Base-by-base conservation (phyloP, 2,888 invertebrate species). In the Ennomos erosarius region DNA sequence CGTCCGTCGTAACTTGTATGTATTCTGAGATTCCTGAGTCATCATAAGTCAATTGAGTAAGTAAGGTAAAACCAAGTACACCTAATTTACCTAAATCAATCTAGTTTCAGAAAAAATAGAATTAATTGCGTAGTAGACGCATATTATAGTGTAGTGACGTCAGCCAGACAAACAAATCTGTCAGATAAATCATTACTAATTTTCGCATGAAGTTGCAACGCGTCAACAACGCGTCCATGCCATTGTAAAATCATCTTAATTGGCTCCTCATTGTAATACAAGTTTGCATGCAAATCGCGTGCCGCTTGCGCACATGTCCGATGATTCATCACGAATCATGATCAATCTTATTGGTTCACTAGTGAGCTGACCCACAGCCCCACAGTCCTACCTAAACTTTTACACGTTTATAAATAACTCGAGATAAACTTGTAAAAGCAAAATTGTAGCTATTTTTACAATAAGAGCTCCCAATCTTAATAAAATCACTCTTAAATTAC, bases 211-310 rank as follows among this genome's bases (percentile, higher is more conserved):
- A 81, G 70, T 70, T 58, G 62, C 68, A 73, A 67, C 70, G 64
- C 73, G 76, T 69, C 71, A 71, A 56, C 38, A 51, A 44, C 51
- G 50, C 37, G 44, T 16, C 49, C n/a, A 10, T 42, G 65, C 55
- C 66, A 69, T 69, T 70, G 77, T 73, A 81, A 79, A 78, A 74
- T 62, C 55, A 68, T 65, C 71, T 68, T 78, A 82, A 82, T 83
- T 76, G 78, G 74, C 69, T 62, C 64, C 64, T 61, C 68, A 75
- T 76, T 73, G 75, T 26, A 46, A 72, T 75, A 70, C 62, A 65
- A 70, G 60, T 67, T 65, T 60, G 75, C 70, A 70, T 74, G 74
- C 69, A 72, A 80, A 76, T 79, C 70, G 80, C 73, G 57, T 79
- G 72, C 64, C 65, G 64, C 5, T 26, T 26, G 26, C 6, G 6